These are phyloP conservation scores for Arnoldichthys spilopterus DNA, from an alignment of 2,797 vertebrate genomes.

Conservation along the genomic window DNA sequence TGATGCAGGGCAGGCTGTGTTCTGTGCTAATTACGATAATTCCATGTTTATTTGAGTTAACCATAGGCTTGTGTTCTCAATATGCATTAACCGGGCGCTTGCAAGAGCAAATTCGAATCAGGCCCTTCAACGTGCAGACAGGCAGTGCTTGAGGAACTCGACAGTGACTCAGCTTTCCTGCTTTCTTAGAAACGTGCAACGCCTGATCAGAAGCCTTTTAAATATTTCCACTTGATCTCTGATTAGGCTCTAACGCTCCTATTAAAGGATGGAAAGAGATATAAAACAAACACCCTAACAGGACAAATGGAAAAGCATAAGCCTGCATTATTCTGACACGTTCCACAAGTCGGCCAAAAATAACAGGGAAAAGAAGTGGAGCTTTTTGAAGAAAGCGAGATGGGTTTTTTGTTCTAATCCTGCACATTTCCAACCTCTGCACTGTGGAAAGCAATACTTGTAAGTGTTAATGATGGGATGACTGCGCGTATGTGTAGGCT, in stretches of 20 bases:
- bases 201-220: constrained; percentile 13
- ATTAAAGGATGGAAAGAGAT: constrained; percentile 58
- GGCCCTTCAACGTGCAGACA: neutral
- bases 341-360: constrained; percentile 18
- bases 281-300: constrained; percentile 31
- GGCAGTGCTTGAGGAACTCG: neutral
- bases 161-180: neutral
- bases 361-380: constrained; percentile 49
- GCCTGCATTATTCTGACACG: constrained; percentile 10
- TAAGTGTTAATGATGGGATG: constrained; percentile 59
- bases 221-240: constrained; percentile 56
- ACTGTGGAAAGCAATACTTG: constrained; percentile 69
- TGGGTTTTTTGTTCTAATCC: constrained; percentile 60
- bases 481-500: constrained; percentile 49
- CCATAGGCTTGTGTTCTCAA: neutral
- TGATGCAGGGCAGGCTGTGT: neutral
- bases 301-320: constrained; percentile 8
- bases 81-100: neutral
- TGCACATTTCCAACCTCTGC: constrained; percentile 32
- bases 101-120: neutral
- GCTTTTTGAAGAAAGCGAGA: constrained; percentile 55
- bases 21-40: constrained; percentile 71
- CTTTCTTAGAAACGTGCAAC: neutral
- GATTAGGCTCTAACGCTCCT: constrained; percentile 58
- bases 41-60: constrained; percentile 62